phyloP scores from a whole-genome alignment of 1,140 invertebrate species.

The Drosophila kikkawai region DNA sequence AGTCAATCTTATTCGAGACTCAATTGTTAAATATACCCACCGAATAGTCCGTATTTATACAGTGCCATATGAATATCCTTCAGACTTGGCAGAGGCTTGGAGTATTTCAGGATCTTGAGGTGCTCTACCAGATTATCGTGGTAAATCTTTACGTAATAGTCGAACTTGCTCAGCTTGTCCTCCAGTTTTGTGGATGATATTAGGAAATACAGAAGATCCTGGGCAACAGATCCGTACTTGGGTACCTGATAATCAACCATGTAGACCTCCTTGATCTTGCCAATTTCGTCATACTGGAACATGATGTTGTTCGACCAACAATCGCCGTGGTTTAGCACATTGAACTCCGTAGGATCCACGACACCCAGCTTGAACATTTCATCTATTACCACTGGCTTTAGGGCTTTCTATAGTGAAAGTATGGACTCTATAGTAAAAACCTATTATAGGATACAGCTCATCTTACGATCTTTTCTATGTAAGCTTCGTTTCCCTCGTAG shows the following conservation, averaged over 20 bases:
- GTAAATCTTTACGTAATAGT: constrained; percentile 73
- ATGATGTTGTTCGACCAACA: constrained; percentile 87
- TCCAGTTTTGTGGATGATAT: constrained; percentile 70
- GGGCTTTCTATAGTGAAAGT: constrained; percentile 20
- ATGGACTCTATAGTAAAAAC: not conserved
- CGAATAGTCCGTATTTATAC: constrained; percentile 59
- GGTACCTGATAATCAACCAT: constrained; percentile 72
- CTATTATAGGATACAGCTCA: not conserved
- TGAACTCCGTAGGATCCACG: constrained; percentile 85
- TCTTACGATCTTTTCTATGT: constrained; percentile 63
- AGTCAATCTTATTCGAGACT: not conserved
- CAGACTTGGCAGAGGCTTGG: constrained; percentile 57
- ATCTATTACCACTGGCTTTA: constrained; percentile 32
- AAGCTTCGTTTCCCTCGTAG: constrained; percentile 52
- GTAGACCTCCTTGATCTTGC: constrained; percentile 77
- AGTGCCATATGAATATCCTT: constrained; percentile 62
- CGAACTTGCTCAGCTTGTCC: constrained; percentile 72
- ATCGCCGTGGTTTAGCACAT: constrained; percentile 89
- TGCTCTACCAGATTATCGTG: constrained; percentile 64
- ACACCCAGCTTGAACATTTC: constrained; percentile 38
- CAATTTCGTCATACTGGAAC: constrained; percentile 86
- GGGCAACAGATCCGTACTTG: constrained; percentile 60
- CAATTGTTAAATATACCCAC: constrained; percentile 17
- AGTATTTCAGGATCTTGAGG: constrained; percentile 64
- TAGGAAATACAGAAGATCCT: constrained; percentile 70